Evolutionary conservation across 53 echinoderm and acorn worm species (phyloP), one percentile per base, ranked within the genome.

Genomic region (Temnopleurus reevesii): DNA sequence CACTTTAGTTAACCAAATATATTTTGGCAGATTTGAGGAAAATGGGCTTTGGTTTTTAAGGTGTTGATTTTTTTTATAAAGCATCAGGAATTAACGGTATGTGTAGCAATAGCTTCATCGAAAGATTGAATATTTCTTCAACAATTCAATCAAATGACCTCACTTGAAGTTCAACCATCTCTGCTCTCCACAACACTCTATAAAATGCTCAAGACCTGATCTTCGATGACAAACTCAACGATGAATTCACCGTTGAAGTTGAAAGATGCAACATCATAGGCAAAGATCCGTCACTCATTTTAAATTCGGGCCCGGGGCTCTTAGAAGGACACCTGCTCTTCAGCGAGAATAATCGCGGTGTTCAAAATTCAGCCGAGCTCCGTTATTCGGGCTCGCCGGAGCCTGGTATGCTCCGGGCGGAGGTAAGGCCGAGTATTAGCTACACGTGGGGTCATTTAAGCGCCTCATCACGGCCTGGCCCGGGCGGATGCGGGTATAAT

Each of bases 341-440:
- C 44, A 38, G 59, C 85, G 85, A 60, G 59, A 45, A 60, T 85
- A 85, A 85, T 85, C 85, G 85, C 44, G 38, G 85, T 59, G 29
- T 60, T 60, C 85, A 60, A 85, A 85, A 85, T 85, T 85, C 59
- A 85, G 55, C 33, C 27, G 57, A 79, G 79, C 79, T 27, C 55
- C 33, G 83, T 35, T 83, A 83, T 34, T 80, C 47, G 80, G 80
- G 80, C 51, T 18, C 49, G 19, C 6, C 2, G 53, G 83, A 83
- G 83, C 83, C 55, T 55, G 54, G n/a, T 4, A 13, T 3, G 19
- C 79, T 79, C 51, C 79, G 79, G 79, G 79, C 46, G 36, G n/a
- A 49, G 0, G 49, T 4, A 46, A 15, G 79, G 79, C 29, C 46
- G 28, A 85, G 45, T 85, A 45, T 60, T 85, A 85, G 85, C 85